Evolutionary conservation across 1,140 invertebrate species (phyloP).

Genomic region (Drosophila lacertosa): DNA sequence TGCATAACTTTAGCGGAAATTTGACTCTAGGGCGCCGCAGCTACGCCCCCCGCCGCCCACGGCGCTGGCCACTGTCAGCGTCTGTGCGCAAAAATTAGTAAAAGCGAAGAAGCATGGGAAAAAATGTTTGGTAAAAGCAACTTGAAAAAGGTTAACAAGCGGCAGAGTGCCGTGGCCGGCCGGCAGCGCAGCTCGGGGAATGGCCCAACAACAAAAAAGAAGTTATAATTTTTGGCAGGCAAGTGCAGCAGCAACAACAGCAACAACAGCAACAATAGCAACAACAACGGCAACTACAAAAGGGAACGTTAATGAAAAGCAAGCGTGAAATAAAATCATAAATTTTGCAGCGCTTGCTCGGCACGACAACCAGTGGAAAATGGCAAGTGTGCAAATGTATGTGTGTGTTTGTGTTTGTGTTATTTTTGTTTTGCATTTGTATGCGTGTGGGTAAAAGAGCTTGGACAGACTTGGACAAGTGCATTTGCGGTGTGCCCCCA

Average conservation of each 20-base stretch:
- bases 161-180: constrained; percentile 44
- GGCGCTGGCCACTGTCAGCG: constrained; percentile 28
- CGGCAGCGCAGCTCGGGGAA: constrained; percentile 39
- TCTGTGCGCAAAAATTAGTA: constrained; percentile 70
- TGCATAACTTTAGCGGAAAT: constrained; percentile 78
- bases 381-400: constrained; percentile 10
- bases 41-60: constrained; percentile 21
- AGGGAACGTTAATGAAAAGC: constrained; percentile 77
- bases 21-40: constrained; percentile 54
- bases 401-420: constrained; percentile 17
- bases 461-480: constrained; percentile 53
- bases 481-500: constrained; percentile 70
- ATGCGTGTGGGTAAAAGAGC: constrained; percentile 25
- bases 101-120: constrained; percentile 40
- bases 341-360: constrained; percentile 66
- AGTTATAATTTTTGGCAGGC: constrained; percentile 71
- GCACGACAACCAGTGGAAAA: constrained; percentile 36
- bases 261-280: constrained; percentile 23
- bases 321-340: constrained; percentile 83
- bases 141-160: constrained; percentile 79
- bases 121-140: constrained; percentile 51
- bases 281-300: constrained; percentile 35
- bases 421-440: constrained; percentile 69
- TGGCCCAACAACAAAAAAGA: constrained; percentile 56
- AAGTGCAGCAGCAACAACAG: constrained; percentile 34